Evolutionary conservation across 2,113 vertebrate species (phyloP).

Genomic region (Psittacus erithacus): DNA sequence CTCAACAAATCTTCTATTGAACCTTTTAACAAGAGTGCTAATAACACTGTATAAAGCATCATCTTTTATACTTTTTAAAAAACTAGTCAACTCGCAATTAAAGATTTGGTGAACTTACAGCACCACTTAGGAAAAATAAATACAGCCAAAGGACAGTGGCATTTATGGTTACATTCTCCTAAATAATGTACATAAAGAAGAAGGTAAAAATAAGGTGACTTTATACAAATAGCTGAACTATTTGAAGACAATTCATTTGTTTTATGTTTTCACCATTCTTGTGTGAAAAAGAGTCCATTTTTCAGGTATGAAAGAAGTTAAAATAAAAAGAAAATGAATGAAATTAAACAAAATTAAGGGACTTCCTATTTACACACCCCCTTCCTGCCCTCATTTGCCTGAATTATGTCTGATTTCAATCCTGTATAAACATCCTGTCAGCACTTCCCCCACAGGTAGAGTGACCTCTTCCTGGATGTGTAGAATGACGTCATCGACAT

Average conservation of each 20-base stretch:
- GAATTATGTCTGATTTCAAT: slow-evolving; percentile 52
- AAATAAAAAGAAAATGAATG: slow-evolving; percentile 39
- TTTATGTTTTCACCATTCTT: slow-evolving; percentile 34
- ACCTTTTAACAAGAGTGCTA: slow-evolving; percentile 44
- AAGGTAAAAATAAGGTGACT: slow-evolving; percentile 37
- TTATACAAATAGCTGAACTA: slow-evolving; percentile 19
- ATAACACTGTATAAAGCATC: slow-evolving; percentile 36
- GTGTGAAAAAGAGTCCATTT: slow-evolving; percentile 18
- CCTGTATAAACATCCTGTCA: slow-evolving; percentile 69
- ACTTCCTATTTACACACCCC: slow-evolving; percentile 62
- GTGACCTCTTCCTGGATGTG: slow-evolving; percentile 10
- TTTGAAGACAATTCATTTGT: slow-evolving; percentile 9
- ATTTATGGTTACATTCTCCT: slow-evolving; percentile 59
- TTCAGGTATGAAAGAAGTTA: slow-evolving; percentile 13
- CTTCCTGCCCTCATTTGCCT: slow-evolving; percentile 6
- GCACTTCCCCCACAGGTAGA: slow-evolving; percentile 64
- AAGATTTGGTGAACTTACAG: slow-evolving; percentile 51
- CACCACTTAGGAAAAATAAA: slow-evolving; percentile 66
- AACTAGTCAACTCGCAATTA: slow-evolving; percentile 31
- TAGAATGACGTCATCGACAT: slow-evolving; percentile 4
- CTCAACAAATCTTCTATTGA: slow-evolving; percentile 46
- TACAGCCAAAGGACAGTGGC: background rate
- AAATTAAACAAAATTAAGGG: slow-evolving; percentile 29
- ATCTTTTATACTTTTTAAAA: slow-evolving; percentile 38
- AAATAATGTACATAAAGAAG: slow-evolving; percentile 40